Conservation (phyloP, 2,113 vertebrate species). For the Chunga burmeisteri region DNA sequence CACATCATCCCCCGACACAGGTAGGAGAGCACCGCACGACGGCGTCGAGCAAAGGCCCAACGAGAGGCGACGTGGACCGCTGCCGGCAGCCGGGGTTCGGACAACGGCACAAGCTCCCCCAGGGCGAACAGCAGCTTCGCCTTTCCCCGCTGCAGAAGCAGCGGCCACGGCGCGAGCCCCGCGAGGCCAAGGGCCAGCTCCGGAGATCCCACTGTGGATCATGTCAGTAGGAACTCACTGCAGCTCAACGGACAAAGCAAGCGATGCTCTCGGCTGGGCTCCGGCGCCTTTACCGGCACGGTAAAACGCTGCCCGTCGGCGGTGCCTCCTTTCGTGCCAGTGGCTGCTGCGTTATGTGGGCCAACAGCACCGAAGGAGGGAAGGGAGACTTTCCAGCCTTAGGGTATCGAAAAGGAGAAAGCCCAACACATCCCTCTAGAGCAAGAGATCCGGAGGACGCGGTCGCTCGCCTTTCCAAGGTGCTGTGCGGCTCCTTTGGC, state of each 20-base stretch:
- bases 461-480: not conserved
- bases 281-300: not conserved
- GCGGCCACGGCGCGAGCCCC: not conserved
- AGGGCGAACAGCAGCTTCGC: not conserved
- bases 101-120: fast-evolving
- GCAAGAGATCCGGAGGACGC: not conserved
- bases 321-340: fast-evolving
- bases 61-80: fast-evolving
- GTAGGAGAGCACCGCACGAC: fast-evolving
- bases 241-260: not conserved
- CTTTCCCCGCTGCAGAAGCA: not conserved
- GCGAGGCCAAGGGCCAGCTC: not conserved
- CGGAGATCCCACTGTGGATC: not conserved
- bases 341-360: fast-evolving
- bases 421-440: not conserved
- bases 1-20: fast-evolving
- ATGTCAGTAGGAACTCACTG: not conserved
- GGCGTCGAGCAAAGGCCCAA: not conserved
- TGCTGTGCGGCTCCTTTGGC: not conserved
- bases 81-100: not conserved
- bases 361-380: not conserved
- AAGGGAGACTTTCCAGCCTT: not conserved
- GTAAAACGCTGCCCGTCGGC: fast-evolving
- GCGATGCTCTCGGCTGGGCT: not conserved
- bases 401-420: not conserved